phyloP scores from a whole-genome alignment of 2,113 vertebrate species.

The Sinocyclocheilus anshuiensis region DNA sequence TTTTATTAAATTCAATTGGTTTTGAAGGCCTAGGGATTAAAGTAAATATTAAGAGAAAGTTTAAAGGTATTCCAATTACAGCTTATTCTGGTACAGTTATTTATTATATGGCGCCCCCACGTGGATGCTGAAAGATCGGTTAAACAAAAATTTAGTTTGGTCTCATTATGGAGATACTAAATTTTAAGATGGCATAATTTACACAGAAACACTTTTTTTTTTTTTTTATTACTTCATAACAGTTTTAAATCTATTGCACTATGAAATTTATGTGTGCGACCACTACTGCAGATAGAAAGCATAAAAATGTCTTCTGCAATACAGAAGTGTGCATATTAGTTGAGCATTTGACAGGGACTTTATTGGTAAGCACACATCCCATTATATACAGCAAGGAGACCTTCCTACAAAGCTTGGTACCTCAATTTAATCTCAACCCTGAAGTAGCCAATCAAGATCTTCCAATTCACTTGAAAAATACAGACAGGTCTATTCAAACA shows the following conservation, averaged over 20 bases:
- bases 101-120: background rate
- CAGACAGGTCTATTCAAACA: background rate
- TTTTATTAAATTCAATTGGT: background rate
- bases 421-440: background rate
- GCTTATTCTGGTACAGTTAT: background rate
- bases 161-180: background rate
- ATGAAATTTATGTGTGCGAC: background rate
- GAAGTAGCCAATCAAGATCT: background rate
- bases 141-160: too few species aligned
- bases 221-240: slow-evolving; percentile 7
- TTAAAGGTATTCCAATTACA: background rate
- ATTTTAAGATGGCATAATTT: background rate
- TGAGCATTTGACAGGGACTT: background rate
- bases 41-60: background rate
- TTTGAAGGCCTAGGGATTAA: background rate
- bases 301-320: background rate
- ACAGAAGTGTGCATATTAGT: background rate
- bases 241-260: slow-evolving; percentile 5
- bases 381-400: background rate
- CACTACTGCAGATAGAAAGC: slow-evolving; percentile 22
- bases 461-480: background rate
- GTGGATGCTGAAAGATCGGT: background rate
- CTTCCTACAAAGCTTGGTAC: too few species aligned
- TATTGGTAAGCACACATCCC: background rate
- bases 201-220: background rate